Percentiles rank a stretch among this genome's conserved stretches.
phyloP scores from a whole-genome alignment of 2,113 vertebrate species.

The Ia io region DNA sequence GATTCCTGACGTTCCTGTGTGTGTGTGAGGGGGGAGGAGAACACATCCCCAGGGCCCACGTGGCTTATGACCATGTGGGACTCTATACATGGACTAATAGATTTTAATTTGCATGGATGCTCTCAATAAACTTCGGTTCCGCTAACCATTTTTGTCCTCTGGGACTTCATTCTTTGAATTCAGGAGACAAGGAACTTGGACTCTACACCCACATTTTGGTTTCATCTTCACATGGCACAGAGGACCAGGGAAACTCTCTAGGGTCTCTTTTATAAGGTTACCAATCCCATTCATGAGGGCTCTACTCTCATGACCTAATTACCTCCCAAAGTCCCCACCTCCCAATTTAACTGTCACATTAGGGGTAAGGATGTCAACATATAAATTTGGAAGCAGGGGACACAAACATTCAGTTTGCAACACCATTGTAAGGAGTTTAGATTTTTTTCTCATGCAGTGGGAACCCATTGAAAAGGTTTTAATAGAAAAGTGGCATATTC shows the following conservation, averaged over 20 bases:
- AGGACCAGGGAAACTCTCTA: not conserved
- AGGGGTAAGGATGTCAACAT: not conserved
- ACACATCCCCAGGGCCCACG: no score
- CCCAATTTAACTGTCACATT: not conserved
- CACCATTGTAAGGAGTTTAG: not conserved
- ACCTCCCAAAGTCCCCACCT: not conserved
- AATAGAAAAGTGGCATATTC: not conserved
- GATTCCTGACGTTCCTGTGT: no score
- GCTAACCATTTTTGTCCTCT: no score
- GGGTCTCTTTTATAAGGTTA: not conserved
- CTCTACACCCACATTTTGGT: no score
- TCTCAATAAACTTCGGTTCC: no score
- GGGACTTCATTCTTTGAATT: no score
- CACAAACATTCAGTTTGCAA: not conserved
- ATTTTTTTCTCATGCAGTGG: not conserved
- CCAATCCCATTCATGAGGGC: not conserved
- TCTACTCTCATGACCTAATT: not conserved
- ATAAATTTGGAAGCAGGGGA: not conserved
- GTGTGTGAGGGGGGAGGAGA: no score
- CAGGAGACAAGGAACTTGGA: no score
- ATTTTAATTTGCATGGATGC: no score
- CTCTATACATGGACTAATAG: no score
- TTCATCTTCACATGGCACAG: not conserved
- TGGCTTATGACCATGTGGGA: no score
- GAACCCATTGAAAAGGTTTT: not conserved